phyloP scores from a whole-genome alignment of 2,797 vertebrate species.

The Sebastes minor region DNA sequence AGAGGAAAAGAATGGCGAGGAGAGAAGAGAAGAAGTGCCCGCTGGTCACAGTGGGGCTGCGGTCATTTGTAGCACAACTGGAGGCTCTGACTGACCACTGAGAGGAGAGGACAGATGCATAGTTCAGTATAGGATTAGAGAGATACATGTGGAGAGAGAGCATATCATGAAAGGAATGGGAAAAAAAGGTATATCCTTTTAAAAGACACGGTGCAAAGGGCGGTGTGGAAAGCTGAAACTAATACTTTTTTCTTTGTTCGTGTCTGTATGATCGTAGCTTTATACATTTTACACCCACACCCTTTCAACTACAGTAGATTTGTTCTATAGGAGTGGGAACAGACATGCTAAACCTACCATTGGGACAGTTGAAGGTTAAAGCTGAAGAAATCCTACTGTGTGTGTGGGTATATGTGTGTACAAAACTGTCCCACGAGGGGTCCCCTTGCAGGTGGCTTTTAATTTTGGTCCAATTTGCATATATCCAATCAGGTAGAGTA shows the following conservation, averaged over 20 bases:
- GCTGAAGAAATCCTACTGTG: constrained; percentile 39
- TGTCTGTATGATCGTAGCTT: background rate
- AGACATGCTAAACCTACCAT: constrained; percentile 16
- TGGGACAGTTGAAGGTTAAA: constrained; percentile 69
- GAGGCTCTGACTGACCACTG: constrained; percentile 51
- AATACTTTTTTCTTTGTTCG: background rate
- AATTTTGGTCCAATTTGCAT: constrained; percentile 86
- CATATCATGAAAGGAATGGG: constrained; percentile 39
- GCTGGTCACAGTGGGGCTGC: constrained; percentile 56
- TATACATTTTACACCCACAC: background rate
- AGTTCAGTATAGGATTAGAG: constrained; percentile 61
- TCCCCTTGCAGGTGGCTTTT: constrained; percentile 81
- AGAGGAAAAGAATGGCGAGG: constrained; percentile 32
- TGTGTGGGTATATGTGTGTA: constrained; percentile 3
- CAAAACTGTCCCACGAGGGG: constrained; percentile 65
- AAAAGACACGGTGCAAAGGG: constrained; percentile 11
- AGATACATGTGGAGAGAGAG: constrained; percentile 28
- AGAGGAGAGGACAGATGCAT: constrained; percentile 56
- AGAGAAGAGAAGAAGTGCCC: constrained; percentile 31
- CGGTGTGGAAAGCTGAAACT: background rate
- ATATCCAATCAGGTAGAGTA: constrained; percentile 87
- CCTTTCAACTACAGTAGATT: background rate
- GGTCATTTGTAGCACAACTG: constrained; percentile 66
- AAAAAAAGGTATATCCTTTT: constrained; percentile 20
- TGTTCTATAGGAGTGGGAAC: constrained; percentile 2